phyloP scores from a whole-genome alignment of 2,797 vertebrate species.

The Lophius americanus region DNA sequence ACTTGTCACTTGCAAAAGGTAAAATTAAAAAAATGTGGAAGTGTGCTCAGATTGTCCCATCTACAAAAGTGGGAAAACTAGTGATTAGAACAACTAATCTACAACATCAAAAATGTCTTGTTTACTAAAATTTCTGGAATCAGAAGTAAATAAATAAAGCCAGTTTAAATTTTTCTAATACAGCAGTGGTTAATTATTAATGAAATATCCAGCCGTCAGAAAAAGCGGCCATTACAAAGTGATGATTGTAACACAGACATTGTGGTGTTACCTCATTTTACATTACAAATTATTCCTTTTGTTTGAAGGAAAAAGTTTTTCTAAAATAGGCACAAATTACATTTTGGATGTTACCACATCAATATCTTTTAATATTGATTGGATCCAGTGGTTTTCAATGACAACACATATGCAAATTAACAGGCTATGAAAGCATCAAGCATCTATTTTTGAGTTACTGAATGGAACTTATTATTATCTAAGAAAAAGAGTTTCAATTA shows the following conservation, averaged over 20 bases:
- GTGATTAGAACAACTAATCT: no score
- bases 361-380: conserved; percentile 22
- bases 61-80: no score
- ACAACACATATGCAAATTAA: conserved; percentile 31
- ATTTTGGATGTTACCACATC: conserved; percentile 1
- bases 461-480: conserved; percentile 41
- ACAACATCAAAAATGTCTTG: no score
- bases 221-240: conserved; percentile 5
- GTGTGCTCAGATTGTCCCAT: no score
- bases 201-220: no score
- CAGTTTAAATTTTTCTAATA: neutral
- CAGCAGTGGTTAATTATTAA: conserved; percentile 3
- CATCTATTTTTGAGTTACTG: conserved; percentile 37
- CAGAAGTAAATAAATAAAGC: no score
- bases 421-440: conserved; percentile 30
- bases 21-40: no score
- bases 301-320: conserved; percentile 23
- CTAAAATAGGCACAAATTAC: conserved; percentile 15
- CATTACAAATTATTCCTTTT: conserved; percentile 21
- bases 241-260: conserved; percentile 12
- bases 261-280: conserved; percentile 23
- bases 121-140: no score
- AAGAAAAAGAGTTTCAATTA: conserved; percentile 37
- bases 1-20: no score
- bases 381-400: conserved; percentile 10